Evolutionary conservation across 2,113 vertebrate genomes (phyloP).

Genomic region (Chlamydotis undulata): DNA sequence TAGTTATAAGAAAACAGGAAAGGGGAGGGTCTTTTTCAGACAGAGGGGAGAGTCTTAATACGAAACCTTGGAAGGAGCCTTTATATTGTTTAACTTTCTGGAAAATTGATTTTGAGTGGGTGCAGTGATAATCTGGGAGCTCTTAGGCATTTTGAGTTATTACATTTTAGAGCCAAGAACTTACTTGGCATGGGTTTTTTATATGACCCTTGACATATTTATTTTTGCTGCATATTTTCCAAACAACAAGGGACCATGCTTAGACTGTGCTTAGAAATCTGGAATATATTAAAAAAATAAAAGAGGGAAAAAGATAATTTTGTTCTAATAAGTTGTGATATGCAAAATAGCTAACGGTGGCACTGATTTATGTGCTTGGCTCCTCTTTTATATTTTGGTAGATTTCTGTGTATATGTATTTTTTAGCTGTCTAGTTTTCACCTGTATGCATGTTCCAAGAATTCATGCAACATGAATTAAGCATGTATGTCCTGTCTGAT

Average conservation of each 20-base stretch:
- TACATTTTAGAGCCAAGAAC: conserved; percentile 2
- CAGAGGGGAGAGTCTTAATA: not conserved
- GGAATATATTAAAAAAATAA: not conserved
- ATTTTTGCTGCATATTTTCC: conserved; percentile 29
- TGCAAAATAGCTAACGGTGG: not conserved
- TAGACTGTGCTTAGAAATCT: not conserved
- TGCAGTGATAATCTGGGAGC: not conserved
- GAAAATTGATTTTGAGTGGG: not conserved
- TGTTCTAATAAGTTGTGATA: not conserved
- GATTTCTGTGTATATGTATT: not conserved
- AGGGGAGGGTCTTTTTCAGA: not conserved
- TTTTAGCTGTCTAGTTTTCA: conserved; percentile 1
- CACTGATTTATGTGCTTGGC: not conserved
- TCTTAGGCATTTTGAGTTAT: not conserved
- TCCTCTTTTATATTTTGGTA: not conserved
- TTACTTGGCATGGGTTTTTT: not conserved
- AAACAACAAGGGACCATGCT: not conserved
- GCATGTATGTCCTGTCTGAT: not conserved
- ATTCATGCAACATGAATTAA: not conserved
- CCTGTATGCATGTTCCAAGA: not conserved
- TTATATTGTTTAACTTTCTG: not conserved
- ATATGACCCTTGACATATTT: conserved; percentile 10
- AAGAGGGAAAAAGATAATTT: not conserved
- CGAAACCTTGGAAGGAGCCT: not conserved
- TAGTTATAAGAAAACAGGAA: not conserved